A percentile compares a stretch with the other conserved stretches of the same genome.
phyloP scores from a whole-genome alignment of 2,888 invertebrate genomes.

The Chironomus tentans region DNA sequence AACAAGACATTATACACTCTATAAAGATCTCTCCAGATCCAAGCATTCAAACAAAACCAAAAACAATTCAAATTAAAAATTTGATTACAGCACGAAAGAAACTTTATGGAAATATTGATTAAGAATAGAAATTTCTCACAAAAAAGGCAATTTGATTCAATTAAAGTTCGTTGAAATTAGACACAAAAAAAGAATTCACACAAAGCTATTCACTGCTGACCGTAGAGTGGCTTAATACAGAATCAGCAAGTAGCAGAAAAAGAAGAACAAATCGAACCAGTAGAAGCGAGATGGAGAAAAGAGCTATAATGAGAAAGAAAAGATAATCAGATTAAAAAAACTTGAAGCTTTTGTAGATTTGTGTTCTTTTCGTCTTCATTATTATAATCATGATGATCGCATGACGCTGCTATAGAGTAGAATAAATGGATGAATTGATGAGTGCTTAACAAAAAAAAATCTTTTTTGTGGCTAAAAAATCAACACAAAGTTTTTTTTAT shows the following conservation, averaged over 20 bases:
- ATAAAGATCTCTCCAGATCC: no score
- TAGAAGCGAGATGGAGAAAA: neutral
- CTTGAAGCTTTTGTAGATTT: neutral
- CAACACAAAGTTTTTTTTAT: neutral
- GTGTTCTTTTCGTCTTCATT: neutral
- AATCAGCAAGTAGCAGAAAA: neutral
- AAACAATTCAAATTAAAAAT: no score
- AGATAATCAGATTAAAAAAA: constrained; percentile 18
- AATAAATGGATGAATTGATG: no score
- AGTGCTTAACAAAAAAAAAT: neutral
- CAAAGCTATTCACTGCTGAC: neutral
- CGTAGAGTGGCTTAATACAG: neutral
- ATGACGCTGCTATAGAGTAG: neutral
- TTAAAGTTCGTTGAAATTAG: no score
- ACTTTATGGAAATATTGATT: no score
- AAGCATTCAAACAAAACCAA: no score
- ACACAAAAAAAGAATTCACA: neutral
- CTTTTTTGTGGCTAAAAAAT: neutral
- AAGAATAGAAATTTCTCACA: no score
- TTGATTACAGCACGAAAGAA: no score
- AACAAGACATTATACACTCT: no score
- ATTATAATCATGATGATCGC: neutral
- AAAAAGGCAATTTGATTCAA: no score
- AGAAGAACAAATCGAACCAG: neutral
- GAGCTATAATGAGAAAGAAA: constrained; percentile 15